phyloP scores from a whole-genome alignment of 2,888 invertebrate species.

The Drosophila subquinaria region DNA sequence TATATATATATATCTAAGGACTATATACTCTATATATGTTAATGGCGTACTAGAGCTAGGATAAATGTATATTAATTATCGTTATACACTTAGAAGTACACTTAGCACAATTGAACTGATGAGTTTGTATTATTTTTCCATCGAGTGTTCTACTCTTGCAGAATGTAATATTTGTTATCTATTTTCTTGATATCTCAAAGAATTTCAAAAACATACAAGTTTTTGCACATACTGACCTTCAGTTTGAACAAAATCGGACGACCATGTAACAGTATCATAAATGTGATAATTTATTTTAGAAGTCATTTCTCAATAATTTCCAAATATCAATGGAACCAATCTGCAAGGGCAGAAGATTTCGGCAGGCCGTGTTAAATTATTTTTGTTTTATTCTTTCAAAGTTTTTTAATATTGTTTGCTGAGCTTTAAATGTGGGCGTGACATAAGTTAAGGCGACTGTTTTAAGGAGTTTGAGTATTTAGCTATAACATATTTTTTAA shows the following conservation, averaged over 20 bases:
- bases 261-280: neutral
- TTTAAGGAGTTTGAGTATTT: conserved; percentile 48
- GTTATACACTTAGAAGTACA: conserved; percentile 76
- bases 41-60: conserved; percentile 66
- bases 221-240: neutral
- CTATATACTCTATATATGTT: conserved; percentile 42
- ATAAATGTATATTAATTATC: conserved; percentile 55
- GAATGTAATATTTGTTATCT: neutral
- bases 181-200: too few relatives aligned
- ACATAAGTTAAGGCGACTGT: conserved; percentile 74
- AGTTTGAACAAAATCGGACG: neutral
- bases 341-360: neutral
- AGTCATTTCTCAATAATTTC: neutral
- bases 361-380: neutral
- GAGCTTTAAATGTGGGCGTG: conserved; percentile 63
- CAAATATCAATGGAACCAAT: too few relatives aligned
- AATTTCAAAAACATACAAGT: neutral
- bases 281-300: too few relatives aligned
- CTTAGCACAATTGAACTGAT: conserved; percentile 73
- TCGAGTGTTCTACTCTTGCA: neutral
- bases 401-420: conserved; percentile 35
- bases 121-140: conserved; percentile 23
- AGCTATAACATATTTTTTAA: conserved; percentile 33
- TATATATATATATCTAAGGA: conserved; percentile 21
- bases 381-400: neutral